Conservation (phyloP, 2,113 vertebrate species). For the Salvelinus alpinus region DNA sequence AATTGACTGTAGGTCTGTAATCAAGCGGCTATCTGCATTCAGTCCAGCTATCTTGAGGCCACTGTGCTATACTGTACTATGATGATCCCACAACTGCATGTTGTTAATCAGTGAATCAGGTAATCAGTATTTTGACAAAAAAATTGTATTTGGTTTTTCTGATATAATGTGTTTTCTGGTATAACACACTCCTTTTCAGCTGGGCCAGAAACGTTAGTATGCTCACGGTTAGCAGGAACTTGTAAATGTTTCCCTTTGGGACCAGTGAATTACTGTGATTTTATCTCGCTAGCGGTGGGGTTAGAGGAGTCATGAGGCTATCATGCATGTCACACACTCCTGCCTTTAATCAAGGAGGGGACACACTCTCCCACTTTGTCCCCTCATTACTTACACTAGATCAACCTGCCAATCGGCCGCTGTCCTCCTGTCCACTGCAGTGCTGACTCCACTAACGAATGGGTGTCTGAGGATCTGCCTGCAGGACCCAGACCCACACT, state of each 20-base stretch:
- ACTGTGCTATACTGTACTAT: neutral
- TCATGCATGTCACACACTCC: slow-evolving; percentile 48
- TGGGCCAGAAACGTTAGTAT: neutral
- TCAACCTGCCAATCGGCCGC: slow-evolving; percentile 47
- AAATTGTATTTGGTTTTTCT: neutral
- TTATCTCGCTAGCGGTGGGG: slow-evolving; percentile 41
- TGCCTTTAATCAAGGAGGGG: slow-evolving; percentile 53
- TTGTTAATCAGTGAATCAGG: too few relatives aligned
- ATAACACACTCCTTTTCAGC: slow-evolving; percentile 11
- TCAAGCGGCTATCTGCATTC: too few relatives aligned
- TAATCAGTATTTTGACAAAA: too few relatives aligned
- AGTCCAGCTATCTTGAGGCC: neutral
- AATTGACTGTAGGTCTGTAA: neutral
- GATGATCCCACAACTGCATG: neutral
- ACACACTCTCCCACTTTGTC: slow-evolving; percentile 36
- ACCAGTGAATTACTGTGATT: slow-evolving; percentile 44
- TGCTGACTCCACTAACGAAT: slow-evolving; percentile 57
- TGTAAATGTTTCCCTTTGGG: slow-evolving; percentile 31
- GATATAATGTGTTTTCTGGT: neutral
- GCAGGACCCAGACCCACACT: neutral
- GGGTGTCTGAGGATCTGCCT: slow-evolving; percentile 27
- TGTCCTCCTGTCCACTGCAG: slow-evolving; percentile 40
- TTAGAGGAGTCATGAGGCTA: slow-evolving; percentile 46
- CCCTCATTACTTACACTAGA: slow-evolving; percentile 37
- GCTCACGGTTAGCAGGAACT: neutral